A percentile compares a stretch with the other conserved stretches of the same genome.
Evolutionary conservation across 2,797 vertebrate species (phyloP).

Genomic region (Molossus molossus): DNA sequence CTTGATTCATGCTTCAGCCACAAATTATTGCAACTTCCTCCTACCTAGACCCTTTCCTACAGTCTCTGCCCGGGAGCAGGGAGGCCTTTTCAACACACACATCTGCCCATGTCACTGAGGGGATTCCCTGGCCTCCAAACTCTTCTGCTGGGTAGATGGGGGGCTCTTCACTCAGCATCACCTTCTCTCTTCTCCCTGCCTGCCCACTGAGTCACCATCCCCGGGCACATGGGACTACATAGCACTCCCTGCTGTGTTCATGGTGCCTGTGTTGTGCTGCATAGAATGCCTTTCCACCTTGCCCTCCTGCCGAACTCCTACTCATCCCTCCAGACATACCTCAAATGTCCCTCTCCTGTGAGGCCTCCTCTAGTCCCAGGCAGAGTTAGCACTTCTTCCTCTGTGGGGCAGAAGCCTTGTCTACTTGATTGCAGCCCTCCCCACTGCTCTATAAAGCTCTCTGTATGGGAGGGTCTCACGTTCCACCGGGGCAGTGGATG

Average conservation of each 20-base stretch:
- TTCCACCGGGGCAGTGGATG: not conserved
- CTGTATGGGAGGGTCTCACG: not conserved
- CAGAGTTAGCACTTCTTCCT: not conserved
- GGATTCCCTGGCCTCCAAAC: not conserved
- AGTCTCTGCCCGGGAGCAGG: not conserved
- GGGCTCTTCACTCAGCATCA: not conserved
- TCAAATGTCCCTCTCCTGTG: not conserved
- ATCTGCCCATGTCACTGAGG: not conserved
- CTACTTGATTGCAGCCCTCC: not conserved
- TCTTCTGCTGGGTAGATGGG: not conserved
- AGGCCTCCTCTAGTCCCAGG: not conserved
- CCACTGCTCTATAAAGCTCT: not conserved
- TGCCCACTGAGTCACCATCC: not conserved
- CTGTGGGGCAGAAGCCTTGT: not conserved
- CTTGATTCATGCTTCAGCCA: not conserved
- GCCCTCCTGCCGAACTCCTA: not conserved
- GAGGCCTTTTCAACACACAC: not conserved
- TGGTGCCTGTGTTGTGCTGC: rapidly evolving
- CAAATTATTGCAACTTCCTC: not conserved
- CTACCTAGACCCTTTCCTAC: not conserved
- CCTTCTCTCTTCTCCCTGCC: not conserved
- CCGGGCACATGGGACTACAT: rapidly evolving
- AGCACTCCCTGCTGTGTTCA: no score
- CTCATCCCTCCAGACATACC: not conserved
- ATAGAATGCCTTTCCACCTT: not conserved